Evolutionary conservation across 2,888 invertebrate genomes (phyloP).

Genomic region (Camponotus fellah): DNA sequence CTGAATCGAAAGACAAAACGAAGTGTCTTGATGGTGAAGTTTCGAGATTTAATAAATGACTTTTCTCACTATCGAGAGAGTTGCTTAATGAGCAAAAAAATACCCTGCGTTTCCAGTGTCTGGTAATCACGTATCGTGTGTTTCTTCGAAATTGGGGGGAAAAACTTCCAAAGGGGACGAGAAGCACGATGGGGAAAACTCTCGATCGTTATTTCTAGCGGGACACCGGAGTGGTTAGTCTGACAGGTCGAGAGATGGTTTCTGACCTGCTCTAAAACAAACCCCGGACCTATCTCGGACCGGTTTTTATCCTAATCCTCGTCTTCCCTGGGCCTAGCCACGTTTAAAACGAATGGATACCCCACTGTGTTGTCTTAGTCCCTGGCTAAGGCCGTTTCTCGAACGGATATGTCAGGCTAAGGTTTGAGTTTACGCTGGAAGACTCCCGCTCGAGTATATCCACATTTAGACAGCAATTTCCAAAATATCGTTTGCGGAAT

Average conservation of each 20-base stretch:
- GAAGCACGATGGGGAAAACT: slow-evolving; percentile 60
- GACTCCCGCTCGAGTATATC: background rate
- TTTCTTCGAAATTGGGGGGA: slow-evolving; percentile 12
- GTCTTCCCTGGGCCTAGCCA: slow-evolving; percentile 61
- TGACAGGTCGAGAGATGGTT: slow-evolving; percentile 68
- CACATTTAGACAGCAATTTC: slow-evolving; percentile 9
- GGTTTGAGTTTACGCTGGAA: slow-evolving; percentile 18
- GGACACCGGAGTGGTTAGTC: slow-evolving; percentile 47
- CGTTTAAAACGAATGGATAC: slow-evolving; percentile 64
- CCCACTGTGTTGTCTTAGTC: slow-evolving; percentile 74
- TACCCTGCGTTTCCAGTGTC: slow-evolving; percentile 40
- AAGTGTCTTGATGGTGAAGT: background rate
- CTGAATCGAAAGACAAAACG: background rate
- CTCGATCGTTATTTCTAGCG: slow-evolving; percentile 69
- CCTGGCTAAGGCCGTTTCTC: slow-evolving; percentile 66
- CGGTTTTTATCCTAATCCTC: slow-evolving; percentile 63
- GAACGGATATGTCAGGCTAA: slow-evolving; percentile 14
- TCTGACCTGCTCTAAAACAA: slow-evolving; percentile 80
- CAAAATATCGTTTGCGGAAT: slow-evolving; percentile 33
- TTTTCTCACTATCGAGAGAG: background rate
- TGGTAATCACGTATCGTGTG: slow-evolving; percentile 18
- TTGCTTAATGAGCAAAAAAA: slow-evolving; percentile 46
- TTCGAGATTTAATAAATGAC: slow-evolving; percentile 10
- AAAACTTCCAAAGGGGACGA: slow-evolving; percentile 43
- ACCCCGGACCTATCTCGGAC: slow-evolving; percentile 73